A percentile compares a stretch with the other conserved stretches of the same genome.
phyloP scores from a whole-genome alignment of 2,888 invertebrate species.

The Empis livida region DNA sequence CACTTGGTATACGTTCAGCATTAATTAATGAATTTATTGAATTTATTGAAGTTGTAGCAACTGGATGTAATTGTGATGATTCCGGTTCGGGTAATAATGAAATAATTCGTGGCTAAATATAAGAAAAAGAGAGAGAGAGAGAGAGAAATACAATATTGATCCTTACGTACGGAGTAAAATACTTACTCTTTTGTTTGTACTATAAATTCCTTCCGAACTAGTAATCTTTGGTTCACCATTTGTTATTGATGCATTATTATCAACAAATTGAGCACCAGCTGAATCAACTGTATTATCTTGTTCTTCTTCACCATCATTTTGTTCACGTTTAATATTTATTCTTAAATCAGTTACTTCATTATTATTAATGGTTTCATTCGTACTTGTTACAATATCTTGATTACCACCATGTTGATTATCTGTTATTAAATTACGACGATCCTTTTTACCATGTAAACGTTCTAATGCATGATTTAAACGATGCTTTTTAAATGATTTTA shows the following conservation, averaged over 20 bases:
- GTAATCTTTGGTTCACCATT: slow-evolving; percentile 32
- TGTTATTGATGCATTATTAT: slow-evolving; percentile 18
- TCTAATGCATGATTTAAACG: slow-evolving; percentile 76
- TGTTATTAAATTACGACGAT: slow-evolving; percentile 22
- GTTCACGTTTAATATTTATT: slow-evolving; percentile 41
- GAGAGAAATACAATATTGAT: no score
- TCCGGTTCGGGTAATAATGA: slow-evolving; percentile 32
- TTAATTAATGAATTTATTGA: slow-evolving; percentile 38
- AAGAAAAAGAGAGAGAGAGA: background rate
- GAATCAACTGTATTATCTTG: slow-evolving; percentile 66
- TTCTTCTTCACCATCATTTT: slow-evolving; percentile 39
- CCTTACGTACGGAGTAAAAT: background rate
- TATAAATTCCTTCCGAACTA: slow-evolving; percentile 33
- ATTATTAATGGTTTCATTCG: slow-evolving; percentile 49
- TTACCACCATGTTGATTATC: slow-evolving; percentile 19
- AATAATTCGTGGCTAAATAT: slow-evolving; percentile 27
- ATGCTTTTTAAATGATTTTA: slow-evolving; percentile 83
- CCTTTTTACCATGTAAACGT: slow-evolving; percentile 60
- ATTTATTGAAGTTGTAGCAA: slow-evolving; percentile 23
- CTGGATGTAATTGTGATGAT: slow-evolving; percentile 33
- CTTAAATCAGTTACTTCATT: slow-evolving; percentile 45
- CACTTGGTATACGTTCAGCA: slow-evolving; percentile 44
- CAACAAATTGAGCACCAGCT: slow-evolving; percentile 36
- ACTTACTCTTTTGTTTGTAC: slow-evolving; percentile 36
- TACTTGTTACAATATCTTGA: slow-evolving; percentile 57